phyloP scores from a whole-genome alignment of 2,888 invertebrate species.

The Drosophila meridionalis region DNA sequence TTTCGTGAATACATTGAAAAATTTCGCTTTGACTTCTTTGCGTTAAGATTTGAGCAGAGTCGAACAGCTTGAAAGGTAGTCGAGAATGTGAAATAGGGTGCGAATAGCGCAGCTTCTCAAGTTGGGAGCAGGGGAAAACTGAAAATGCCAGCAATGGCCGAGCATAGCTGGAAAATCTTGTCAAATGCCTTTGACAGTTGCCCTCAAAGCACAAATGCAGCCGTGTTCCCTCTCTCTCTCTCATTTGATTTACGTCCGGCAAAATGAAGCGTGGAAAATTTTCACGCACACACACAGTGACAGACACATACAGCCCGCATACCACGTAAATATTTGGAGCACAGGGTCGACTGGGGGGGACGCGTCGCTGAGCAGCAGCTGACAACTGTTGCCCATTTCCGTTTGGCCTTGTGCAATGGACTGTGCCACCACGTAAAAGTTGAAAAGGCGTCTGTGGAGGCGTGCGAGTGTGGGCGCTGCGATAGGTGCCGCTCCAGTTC shows the following conservation, averaged over 20 bases:
- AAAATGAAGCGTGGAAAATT: slow-evolving; percentile 63
- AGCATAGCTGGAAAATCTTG: slow-evolving; percentile 60
- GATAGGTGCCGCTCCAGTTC: not conserved
- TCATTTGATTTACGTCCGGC: slow-evolving; percentile 72
- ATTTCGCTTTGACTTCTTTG: slow-evolving; percentile 53
- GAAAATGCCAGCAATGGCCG: slow-evolving; percentile 16
- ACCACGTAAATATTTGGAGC: slow-evolving; percentile 71
- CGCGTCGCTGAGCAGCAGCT: slow-evolving; percentile 30
- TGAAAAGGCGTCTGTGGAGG: slow-evolving; percentile 28
- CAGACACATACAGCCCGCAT: slow-evolving; percentile 46
- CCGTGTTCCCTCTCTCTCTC: slow-evolving; percentile 24
- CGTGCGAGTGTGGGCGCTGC: slow-evolving; percentile 7
- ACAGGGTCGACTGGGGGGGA: slow-evolving; percentile 4
- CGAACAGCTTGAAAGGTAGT: slow-evolving; percentile 39
- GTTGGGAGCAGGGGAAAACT: not conserved
- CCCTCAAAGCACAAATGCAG: slow-evolving; percentile 68
- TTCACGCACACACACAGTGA: slow-evolving; percentile 41
- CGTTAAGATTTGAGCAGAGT: slow-evolving; percentile 13
- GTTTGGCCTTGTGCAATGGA: slow-evolving; percentile 70
- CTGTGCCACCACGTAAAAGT: slow-evolving; percentile 32
- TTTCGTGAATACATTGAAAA: slow-evolving; percentile 34
- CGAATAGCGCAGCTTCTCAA: slow-evolving; percentile 8
- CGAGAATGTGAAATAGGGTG: slow-evolving; percentile 30
- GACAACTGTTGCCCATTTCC: slow-evolving; percentile 67
- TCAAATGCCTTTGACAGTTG: slow-evolving; percentile 73